Base-by-base conservation (phyloP, 1,140 invertebrate genomes). In the Nilaparvata lugens region DNA sequence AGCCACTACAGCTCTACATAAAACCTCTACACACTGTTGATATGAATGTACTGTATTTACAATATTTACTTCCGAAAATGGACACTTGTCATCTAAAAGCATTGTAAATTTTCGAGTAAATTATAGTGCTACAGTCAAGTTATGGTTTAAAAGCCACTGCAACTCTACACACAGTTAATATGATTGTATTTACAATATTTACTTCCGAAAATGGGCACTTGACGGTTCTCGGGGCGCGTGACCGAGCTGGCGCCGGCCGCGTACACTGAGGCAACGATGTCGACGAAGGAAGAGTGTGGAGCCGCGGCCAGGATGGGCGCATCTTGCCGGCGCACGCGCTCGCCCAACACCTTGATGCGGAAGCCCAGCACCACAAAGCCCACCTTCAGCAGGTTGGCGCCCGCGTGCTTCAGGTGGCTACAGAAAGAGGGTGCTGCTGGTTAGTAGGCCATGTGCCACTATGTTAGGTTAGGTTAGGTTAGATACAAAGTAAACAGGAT, bases 261-360 rank as follows among this genome's bases (percentile, higher is more conserved):
- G 64, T 86, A 81, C 72, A 89, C 88, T 65, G 87, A 83, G 62
- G 89, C 85, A 66, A 89, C 83, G 63, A 87, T 87, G 76, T 94
- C 91, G 63, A 92, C 78, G 76, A 91, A 93, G 2, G 89, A 89
- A 28, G 88, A 91, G 75, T 94, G 91, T 4, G 91, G 90, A 2
- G 89, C 89, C 28, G 86, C 80, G 13, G 89, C 87, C 52, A 93
- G 74, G 64, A 94, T 87, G 4, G 89, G 88, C 2, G 89, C 90
- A 71, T 91, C 87, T 31, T 77, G 70, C 40, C 84, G 75, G 52
- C 78, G 78, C 23, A 84, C 89, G 70, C 86, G 85, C 62, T 78
- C 79, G 13, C 90, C 90, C 64, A 84, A 84, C 18, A 89, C 80
- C 13, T 78, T 79, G 65, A 92, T 83, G 67, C 45, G 16, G 21